Evolutionary conservation across 1,140 invertebrate species (phyloP), one percentile per base, ranked within the genome.

Genomic region (Ceratitis capitata): DNA sequence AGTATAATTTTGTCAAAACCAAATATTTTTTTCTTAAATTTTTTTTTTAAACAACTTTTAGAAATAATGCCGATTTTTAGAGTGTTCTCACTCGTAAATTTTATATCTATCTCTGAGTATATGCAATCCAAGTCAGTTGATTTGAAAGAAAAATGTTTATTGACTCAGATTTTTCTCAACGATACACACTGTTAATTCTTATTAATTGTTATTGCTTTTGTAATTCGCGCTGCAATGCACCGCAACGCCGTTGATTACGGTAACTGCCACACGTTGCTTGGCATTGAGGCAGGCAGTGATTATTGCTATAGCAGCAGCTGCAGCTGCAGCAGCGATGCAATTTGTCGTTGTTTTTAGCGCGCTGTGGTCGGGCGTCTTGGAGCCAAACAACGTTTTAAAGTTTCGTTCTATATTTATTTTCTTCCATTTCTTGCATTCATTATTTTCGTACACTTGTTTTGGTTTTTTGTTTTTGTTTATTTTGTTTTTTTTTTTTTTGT

Each of bases 261-360:
- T 78, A 23, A 23, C 69, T 78, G 35, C 39, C 69, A 45, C 35
- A 78, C 39, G 16, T 10, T 45, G 19, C 45, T 7, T 45, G n/a
- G 9, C 69, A 78, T 45, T 47, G 69, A 45, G 69, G 39, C 32
- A 45, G n/a, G 69, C 19, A n/a, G 16, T 39, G 14, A 12, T 39
- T 74, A 35, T 74, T 74, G 32, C 61, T 35, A 69, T 19, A 45
- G 69, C 69, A 19, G 4, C 7, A n/a, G n/a, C n/a, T n/a, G n/a
- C n/a, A n/a, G n/a, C n/a, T n/a, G n/a, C n/a, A n/a, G n/a, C n/a
- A n/a, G n/a, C n/a, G n/a, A n/a, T 45, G 69, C 69, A 74, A 74
- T 74, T 74, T 74, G 69, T 74, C 69, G 69, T 74, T 74, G 69
- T 74, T 74, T 74, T 35, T 14, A 74, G 39, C 39, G 69, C 69